Base-by-base conservation (phyloP, 2,888 invertebrate species). In the Temnothorax unifasciatus region DNA sequence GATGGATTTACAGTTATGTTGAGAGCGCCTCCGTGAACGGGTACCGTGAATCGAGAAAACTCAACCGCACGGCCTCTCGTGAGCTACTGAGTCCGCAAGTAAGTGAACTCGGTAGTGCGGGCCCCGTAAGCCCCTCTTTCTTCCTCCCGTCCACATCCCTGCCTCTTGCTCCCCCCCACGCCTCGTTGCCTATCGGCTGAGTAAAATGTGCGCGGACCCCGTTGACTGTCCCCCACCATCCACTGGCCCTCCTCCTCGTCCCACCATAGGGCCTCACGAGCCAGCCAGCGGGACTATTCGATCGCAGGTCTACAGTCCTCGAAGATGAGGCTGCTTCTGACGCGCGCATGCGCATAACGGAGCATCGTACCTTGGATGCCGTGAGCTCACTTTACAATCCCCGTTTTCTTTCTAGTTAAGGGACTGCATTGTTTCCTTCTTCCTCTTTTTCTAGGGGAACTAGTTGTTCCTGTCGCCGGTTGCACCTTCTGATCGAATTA, bases 31-130 rank as follows among this genome's bases (percentile, higher is more conserved):
- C 84, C 76, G 83, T 71, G 83, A 85, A 68, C 41, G 73, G 74
- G 69, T 77, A 50, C 74, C 74, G 68, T 34, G 69, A 85, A 85
- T 86, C 83, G 73, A 84, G 54, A 18, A 61, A 69, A 73, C 75
- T 69, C 87, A 68, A 88, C 84, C 89, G 84, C 86, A 87, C 90
- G 91, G 91, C 90, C 89, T 92, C 93, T 93, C 91, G 91, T 90
- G 92, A 93, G 91, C 93, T 92, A 94, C 94, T 94, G 93, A 92
- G 90, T 91, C 89, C 91, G 92, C 90, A 87, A 91, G 85, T 87
- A 66, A 66, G 89, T 90, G 63, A 63, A 71, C 83, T 84, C 61
- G 76, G 86, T 69, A 83, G 86, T 81, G 69, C 59, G 87, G 90
- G 88, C 86, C 90, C 90, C 85, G 86, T 73, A 71, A 79, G 11